phyloP scores from a whole-genome alignment of 1,140 invertebrate species.

The Centruroides sculpturatus region DNA sequence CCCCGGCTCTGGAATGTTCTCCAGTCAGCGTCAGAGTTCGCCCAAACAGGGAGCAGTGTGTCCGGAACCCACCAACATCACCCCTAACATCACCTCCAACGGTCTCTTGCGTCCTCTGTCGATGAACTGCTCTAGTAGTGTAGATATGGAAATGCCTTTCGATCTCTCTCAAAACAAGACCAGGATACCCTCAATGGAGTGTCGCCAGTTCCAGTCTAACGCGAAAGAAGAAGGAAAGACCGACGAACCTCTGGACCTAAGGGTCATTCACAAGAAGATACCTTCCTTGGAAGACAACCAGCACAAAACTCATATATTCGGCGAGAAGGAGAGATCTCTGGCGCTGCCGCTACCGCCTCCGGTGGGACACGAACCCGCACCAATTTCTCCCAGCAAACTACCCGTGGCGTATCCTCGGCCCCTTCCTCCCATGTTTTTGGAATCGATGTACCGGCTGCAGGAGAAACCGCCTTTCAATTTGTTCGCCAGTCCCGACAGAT shows the following conservation, averaged over 20 bases:
- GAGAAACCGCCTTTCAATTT: conserved; percentile 13
- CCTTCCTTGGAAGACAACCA: not conserved
- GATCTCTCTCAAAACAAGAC: conserved; percentile 9
- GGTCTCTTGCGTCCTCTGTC: conserved; percentile 2
- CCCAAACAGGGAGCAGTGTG: conserved; percentile 21
- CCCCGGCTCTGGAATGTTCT: conserved; percentile 6
- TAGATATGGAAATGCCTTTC: conserved; percentile 13
- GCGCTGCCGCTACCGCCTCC: no score
- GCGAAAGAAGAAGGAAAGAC: conserved; percentile 11
- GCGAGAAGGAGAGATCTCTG: conserved; percentile 1
- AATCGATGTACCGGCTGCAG: conserved; percentile 18
- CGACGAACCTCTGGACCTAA: conserved; percentile 52
- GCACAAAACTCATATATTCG: conserved; percentile 1
- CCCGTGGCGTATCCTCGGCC: conserved; percentile 48
- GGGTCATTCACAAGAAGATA: conserved; percentile 9
- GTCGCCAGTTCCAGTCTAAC: conserved; percentile 8
- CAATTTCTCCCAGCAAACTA: not conserved
- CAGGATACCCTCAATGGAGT: conserved; percentile 11
- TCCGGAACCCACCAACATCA: conserved; percentile 14
- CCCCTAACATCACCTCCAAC: conserved; percentile 5
- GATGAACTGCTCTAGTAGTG: conserved; percentile 1
- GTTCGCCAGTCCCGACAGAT: conserved; percentile 9
- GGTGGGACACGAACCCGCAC: not conserved
- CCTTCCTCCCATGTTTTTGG: conserved; percentile 20
- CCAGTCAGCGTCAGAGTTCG: conserved; percentile 14